Conservation (phyloP, 2,113 vertebrate species). For the Semicossyphus pulcher region DNA sequence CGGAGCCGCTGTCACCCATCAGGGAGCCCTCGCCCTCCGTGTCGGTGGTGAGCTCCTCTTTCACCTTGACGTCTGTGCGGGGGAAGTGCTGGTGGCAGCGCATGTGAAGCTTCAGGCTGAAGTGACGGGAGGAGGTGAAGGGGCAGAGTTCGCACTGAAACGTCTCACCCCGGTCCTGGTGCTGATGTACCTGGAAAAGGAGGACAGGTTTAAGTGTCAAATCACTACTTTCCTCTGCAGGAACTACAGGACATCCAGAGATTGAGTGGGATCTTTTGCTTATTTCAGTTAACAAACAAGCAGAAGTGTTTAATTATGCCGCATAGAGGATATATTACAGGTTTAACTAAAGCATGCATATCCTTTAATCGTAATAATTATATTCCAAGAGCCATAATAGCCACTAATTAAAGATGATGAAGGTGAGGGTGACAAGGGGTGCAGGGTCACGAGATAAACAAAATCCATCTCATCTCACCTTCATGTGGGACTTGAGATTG, state of each 20-base stretch:
- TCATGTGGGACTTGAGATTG: constrained; percentile 99
- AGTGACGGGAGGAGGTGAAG: constrained; percentile 99
- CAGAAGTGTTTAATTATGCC: constrained; percentile 14
- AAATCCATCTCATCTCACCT: constrained; percentile 86
- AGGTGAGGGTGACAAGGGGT: not conserved
- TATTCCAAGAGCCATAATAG: constrained; percentile 17
- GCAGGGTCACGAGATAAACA: constrained; percentile 12
- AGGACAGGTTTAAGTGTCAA: constrained; percentile 32
- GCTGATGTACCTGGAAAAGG: constrained; percentile 94
- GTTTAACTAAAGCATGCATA: constrained; percentile 22
- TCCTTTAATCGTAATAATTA: constrained; percentile 45
- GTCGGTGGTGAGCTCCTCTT: constrained; percentile 95
- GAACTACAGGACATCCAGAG: not conserved
- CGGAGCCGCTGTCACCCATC: constrained; percentile 84
- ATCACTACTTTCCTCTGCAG: not conserved
- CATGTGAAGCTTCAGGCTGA: constrained; percentile 99
- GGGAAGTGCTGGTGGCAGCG: constrained; percentile 99
- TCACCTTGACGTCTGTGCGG: constrained; percentile 95
- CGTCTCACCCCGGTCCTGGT: constrained; percentile 98
- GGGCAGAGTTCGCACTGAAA: constrained; percentile 99
- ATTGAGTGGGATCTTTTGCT: not conserved
- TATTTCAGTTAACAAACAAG: constrained; percentile 21
- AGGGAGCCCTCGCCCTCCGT: constrained; percentile 91
- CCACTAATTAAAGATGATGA: constrained; percentile 20
- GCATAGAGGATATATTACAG: constrained; percentile 5